A percentile compares a stretch with the other conserved stretches of the same genome.
These are phyloP conservation scores for Amyelois transitella DNA, from an alignment of 1,140 invertebrate genomes.

Conservation along the genomic window DNA sequence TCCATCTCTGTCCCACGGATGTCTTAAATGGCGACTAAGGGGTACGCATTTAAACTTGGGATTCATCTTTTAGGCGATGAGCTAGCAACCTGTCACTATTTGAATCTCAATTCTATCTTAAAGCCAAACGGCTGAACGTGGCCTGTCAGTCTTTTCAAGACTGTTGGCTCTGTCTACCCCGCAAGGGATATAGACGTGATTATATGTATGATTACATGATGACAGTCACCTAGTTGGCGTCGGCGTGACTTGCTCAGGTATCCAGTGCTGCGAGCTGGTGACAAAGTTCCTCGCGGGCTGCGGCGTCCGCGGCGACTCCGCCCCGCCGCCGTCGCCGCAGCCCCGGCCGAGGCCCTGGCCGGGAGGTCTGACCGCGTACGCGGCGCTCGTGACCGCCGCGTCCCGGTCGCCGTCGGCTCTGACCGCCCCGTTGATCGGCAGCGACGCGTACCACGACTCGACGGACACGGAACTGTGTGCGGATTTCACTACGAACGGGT, in stretches of 20 bases:
- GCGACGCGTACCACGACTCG: slow-evolving; percentile 82
- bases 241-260: slow-evolving; percentile 53
- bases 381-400: neutral
- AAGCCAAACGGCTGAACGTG: too few species aligned
- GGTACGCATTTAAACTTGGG: too few species aligned
- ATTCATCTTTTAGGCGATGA: too few species aligned
- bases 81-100: too few species aligned
- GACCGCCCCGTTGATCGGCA: slow-evolving; percentile 37
- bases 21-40: too few species aligned
- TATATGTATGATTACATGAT: too few species aligned
- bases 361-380: neutral
- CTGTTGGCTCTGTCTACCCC: too few species aligned
- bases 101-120: too few species aligned
- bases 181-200: too few species aligned
- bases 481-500: slow-evolving; percentile 91
- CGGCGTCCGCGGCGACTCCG: slow-evolving; percentile 43
- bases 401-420: slow-evolving; percentile 17
- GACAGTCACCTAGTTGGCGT: slow-evolving; percentile 52
- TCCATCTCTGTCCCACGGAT: too few species aligned
- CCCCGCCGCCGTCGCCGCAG: slow-evolving; percentile 22
- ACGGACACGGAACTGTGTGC: slow-evolving; percentile 84
- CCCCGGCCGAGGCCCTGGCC: neutral
- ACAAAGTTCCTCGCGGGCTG: slow-evolving; percentile 53
- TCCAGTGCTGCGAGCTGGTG: slow-evolving; percentile 51
- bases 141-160: too few species aligned